phyloP scores from a whole-genome alignment of 2,888 invertebrate species.

The Steinernema scapterisci region DNA sequence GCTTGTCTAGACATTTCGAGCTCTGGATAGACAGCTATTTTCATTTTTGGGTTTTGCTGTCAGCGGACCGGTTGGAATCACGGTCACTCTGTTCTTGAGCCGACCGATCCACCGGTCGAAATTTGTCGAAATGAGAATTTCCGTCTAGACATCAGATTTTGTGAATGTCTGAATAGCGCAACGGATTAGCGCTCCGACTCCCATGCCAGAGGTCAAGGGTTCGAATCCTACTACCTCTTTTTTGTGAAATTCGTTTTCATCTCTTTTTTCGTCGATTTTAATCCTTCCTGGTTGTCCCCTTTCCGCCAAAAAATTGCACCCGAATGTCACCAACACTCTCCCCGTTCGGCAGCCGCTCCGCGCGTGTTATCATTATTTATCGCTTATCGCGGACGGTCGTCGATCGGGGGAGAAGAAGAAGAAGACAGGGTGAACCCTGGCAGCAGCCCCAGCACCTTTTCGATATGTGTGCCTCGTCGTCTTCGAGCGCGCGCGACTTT shows the following conservation, averaged over 20 bases:
- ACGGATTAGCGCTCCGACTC: too few species aligned
- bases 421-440: not conserved
- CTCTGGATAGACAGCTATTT: too few species aligned
- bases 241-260: not conserved
- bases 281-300: not conserved
- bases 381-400: slow-evolving; percentile 19
- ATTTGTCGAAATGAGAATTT: too few species aligned
- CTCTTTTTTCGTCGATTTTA: not conserved
- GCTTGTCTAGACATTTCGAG: too few species aligned
- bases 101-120: too few species aligned
- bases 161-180: too few species aligned
- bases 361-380: slow-evolving; percentile 32
- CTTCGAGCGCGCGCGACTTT: slow-evolving; percentile 30
- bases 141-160: too few species aligned
- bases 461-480: not conserved
- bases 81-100: too few species aligned
- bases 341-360: not conserved
- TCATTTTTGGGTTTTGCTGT: too few species aligned
- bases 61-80: too few species aligned
- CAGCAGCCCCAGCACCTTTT: not conserved
- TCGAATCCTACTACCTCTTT: not conserved
- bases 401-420: not conserved
- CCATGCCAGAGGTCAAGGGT: too few species aligned
- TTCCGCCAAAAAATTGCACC: not conserved
- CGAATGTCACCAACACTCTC: not conserved